A percentile compares a stretch with the other conserved stretches of the same genome.
Evolutionary conservation across 2,797 vertebrate genomes (phyloP).

Genomic region (Urocyon cinereoargenteus): DNA sequence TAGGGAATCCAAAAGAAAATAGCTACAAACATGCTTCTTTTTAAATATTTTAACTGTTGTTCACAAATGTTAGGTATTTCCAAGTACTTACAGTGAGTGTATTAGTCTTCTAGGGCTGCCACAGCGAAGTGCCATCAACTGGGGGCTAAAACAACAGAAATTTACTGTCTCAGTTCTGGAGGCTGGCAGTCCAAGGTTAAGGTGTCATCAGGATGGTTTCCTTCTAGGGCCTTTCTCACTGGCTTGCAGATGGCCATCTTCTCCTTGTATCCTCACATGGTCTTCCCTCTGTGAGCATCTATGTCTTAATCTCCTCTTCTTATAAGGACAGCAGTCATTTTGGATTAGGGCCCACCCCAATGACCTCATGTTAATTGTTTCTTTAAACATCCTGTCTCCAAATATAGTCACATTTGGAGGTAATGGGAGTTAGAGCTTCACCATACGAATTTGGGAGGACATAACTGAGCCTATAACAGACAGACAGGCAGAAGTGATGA

Average conservation of each 20-base stretch:
- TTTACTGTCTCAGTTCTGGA: not conserved
- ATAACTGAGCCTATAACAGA: not conserved
- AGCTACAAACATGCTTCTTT: not conserved
- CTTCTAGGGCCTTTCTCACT: not conserved
- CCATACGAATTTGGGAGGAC: accelerated
- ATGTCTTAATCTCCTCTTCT: not conserved
- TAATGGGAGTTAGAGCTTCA: not conserved
- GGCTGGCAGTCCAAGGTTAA: not conserved
- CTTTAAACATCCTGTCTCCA: not conserved
- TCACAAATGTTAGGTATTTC: not conserved
- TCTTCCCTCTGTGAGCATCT: not conserved
- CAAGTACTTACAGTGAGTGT: not conserved
- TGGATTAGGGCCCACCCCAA: not conserved
- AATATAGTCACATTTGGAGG: not conserved
- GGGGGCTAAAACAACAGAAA: not conserved
- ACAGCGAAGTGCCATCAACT: not conserved
- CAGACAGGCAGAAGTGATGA: not conserved
- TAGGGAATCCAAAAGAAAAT: not conserved
- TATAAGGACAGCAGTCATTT: not conserved
- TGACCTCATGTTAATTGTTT: not conserved
- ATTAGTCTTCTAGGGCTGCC: not conserved
- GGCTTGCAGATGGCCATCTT: not conserved
- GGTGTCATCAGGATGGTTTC: not conserved
- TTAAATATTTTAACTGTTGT: not conserved
- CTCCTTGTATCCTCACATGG: too few relatives aligned